Evolutionary conservation across 2,797 vertebrate genomes (phyloP).

Genomic region (Alcedo quadribrachys): DNA sequence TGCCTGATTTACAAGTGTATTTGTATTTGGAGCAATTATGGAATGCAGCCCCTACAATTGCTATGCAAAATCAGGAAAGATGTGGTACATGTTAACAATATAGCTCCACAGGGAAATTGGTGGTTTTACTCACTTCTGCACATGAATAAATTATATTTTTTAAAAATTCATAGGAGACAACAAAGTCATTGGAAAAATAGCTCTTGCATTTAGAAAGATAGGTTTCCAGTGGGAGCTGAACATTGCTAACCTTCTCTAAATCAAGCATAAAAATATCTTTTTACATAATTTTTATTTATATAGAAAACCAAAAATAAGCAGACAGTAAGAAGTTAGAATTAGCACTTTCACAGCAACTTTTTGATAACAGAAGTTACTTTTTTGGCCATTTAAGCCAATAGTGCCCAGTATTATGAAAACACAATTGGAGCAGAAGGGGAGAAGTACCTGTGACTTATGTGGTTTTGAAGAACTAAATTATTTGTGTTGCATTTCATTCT

Average conservation of each 20-base stretch:
- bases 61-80: conserved; percentile 39
- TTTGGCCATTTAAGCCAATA: background rate
- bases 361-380: background rate
- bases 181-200: conserved; percentile 42
- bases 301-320: background rate
- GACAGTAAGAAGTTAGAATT: background rate
- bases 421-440: background rate
- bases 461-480: background rate
- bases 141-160: conserved; percentile 71
- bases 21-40: background rate
- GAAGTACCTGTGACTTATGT: background rate
- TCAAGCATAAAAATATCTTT: conserved; percentile 58
- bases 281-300: conserved; percentile 35
- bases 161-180: conserved; percentile 65
- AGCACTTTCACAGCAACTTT: background rate
- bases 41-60: background rate
- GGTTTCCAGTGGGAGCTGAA: conserved; percentile 12
- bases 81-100: conserved; percentile 47
- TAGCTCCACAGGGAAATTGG: conserved; percentile 1
- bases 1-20: conserved; percentile 14
- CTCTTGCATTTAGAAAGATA: conserved; percentile 58
- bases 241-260: conserved; percentile 66
- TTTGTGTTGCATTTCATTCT: background rate
- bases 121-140: conserved; percentile 66
- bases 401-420: background rate